These are phyloP conservation scores for Stratiomys singularior DNA, from an alignment of 2,888 invertebrate species.

Conservation along the genomic window DNA sequence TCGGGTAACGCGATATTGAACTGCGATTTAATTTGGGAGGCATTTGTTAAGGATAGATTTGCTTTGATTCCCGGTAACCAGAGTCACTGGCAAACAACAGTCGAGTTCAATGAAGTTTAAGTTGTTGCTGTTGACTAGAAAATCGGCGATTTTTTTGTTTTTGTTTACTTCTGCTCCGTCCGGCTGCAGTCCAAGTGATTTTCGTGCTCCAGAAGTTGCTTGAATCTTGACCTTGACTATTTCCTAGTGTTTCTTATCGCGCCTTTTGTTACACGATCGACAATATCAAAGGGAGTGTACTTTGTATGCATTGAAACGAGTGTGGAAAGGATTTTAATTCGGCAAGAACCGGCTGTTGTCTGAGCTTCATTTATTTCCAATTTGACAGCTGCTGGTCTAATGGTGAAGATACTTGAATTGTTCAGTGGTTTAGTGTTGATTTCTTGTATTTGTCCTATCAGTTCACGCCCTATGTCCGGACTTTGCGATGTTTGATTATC, in stretches of 20 bases:
- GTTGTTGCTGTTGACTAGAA: background rate
- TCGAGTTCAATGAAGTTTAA: background rate
- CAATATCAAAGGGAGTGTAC: background rate
- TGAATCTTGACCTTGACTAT: constrained; percentile 36
- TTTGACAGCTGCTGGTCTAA: constrained; percentile 11
- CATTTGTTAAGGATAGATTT: background rate
- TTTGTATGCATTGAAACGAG: background rate
- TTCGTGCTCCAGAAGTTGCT: constrained; percentile 37
- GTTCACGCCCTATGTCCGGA: too few relatives aligned
- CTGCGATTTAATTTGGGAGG: constrained; percentile 5
- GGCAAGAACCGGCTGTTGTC: too few relatives aligned
- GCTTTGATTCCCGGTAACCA: background rate
- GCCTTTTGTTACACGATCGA: background rate
- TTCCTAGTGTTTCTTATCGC: background rate
- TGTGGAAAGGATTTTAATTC: too few relatives aligned
- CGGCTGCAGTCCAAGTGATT: constrained; percentile 24
- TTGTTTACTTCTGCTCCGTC: constrained; percentile 44
- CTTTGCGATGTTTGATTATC: too few relatives aligned
- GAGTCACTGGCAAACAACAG: background rate
- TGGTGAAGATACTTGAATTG: too few relatives aligned
- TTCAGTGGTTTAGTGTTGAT: too few relatives aligned
- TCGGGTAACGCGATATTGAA: constrained; percentile 25
- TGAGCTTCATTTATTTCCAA: background rate
- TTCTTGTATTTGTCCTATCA: too few relatives aligned
- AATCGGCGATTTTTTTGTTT: constrained; percentile 15